phyloP scores from a whole-genome alignment of 1,140 invertebrate species.

The Arion vulgaris region DNA sequence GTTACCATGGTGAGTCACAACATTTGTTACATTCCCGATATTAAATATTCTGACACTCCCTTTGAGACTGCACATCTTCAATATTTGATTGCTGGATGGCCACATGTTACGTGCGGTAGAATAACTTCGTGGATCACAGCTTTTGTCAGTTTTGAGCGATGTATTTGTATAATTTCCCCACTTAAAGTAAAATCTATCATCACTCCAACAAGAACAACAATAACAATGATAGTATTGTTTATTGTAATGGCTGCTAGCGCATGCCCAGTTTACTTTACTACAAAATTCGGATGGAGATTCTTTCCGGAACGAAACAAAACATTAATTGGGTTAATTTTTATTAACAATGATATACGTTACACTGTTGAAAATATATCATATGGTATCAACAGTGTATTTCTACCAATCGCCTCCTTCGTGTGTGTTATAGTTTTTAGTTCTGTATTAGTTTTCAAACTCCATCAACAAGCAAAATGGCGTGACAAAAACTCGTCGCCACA shows the following conservation, averaged over 20 bases:
- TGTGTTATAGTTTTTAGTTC: neutral
- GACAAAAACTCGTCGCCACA: neutral
- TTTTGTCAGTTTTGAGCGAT: conserved; percentile 26
- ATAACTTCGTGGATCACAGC: neutral
- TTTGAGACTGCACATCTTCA: conserved; percentile 88
- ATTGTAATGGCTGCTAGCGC: neutral
- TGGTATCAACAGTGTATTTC: neutral
- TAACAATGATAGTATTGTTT: conserved; percentile 76
- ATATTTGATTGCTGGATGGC: conserved; percentile 94
- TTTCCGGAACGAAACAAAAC: neutral
- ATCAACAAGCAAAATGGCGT: conserved; percentile 12
- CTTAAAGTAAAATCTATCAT: conserved; percentile 83
- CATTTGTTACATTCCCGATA: conserved; percentile 78
- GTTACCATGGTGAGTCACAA: neutral
- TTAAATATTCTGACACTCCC: conserved; percentile 91
- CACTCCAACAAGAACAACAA: conserved; percentile 89
- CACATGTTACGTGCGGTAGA: conserved; percentile 97
- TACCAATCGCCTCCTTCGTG: neutral
- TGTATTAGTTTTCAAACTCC: neutral
- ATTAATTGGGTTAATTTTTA: neutral
- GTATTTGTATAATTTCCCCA: conserved; percentile 11
- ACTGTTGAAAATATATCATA: neutral
- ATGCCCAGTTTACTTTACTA: neutral
- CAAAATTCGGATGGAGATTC: neutral
- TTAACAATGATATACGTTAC: neutral